Evolutionary conservation across 2,113 vertebrate species (phyloP).

Genomic region (Sturnira hondurensis): DNA sequence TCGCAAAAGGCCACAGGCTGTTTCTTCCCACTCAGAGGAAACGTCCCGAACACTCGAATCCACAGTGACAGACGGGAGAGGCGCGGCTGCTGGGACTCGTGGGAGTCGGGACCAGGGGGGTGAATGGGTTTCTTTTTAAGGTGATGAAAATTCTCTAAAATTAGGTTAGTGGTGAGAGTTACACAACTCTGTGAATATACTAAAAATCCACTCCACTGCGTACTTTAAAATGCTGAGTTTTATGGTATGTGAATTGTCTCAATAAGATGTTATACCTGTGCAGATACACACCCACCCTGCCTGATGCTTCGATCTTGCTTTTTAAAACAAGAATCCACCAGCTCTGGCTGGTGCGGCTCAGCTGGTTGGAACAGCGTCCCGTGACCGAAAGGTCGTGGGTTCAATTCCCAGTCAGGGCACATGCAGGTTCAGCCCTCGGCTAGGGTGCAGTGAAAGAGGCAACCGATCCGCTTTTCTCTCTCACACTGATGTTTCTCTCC

Average conservation of each 20-base stretch:
- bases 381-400: too few species aligned
- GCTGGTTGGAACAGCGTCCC: too few species aligned
- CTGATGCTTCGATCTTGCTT: not conserved
- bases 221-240: not conserved
- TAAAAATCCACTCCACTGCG: not conserved
- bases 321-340: not conserved
- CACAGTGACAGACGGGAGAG: not conserved
- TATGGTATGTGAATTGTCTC: not conserved
- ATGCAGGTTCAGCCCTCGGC: too few species aligned
- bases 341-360: too few species aligned
- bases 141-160: not conserved
- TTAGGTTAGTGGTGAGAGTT: not conserved
- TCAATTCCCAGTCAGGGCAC: too few species aligned
- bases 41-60: not conserved
- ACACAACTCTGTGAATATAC: not conserved
- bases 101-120: fast-evolving
- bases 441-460: too few species aligned
- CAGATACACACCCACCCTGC: not conserved
- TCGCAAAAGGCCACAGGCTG: not conserved
- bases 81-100: fast-evolving
- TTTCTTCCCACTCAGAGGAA: not conserved
- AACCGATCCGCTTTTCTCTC: too few species aligned
- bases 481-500: too few species aligned
- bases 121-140: fast-evolving
- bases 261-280: not conserved